Base-by-base conservation (phyloP, 2,113 vertebrate species). In the Falco punctatus region DNA sequence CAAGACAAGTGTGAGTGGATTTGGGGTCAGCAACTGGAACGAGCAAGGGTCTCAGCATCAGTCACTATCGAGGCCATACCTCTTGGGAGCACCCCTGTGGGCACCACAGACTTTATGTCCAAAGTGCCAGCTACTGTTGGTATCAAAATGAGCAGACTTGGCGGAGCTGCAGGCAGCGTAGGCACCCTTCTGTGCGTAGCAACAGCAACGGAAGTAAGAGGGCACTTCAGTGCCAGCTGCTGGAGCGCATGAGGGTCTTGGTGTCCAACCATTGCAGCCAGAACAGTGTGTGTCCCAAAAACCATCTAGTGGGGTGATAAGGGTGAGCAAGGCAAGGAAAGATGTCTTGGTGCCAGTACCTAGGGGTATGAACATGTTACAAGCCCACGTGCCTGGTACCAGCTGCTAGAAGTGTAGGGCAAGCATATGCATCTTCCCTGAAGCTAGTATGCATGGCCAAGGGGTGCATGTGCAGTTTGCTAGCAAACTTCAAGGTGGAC, bases 81-180 rank as follows among this genome's bases (percentile, higher is more conserved):
- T 46, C 44, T 27, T 40, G 16, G 23, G 3, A 92, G 11, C 15
- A 64, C 15, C 15, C 62, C 38, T 54, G 52, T 23, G 48, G 6
- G 6, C 23, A 81, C 7, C 22, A 52, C 5, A 65, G 55, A 28
- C 42, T 67, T 42, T 8, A 10, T 22, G 38, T 74, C 6, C 16
- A 11, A 85, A 33, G 13, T 20, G 22, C 19, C 49, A 57, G 40
- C 26, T 44, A 61, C 51, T 48, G 32, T 0, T 26, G 28, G 13
- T 33, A 73, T 35, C 1, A 3, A 77, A 72, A 32, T 0, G 1
- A 84, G 54, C 2, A 4, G 51, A 22, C 5, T 16, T 14, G 64
- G 48, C 69, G 24, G 19, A 90, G 21, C 15, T 46, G 21, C 8
- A 69, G 35, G 49, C n/a, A 55, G 15, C 9, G 6, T 2, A 51